Percentiles rank a stretch among this genome's conserved stretches.
These are phyloP conservation scores for Malurus splendens DNA, from an alignment of 2,797 vertebrate genomes.

Conservation along the genomic window DNA sequence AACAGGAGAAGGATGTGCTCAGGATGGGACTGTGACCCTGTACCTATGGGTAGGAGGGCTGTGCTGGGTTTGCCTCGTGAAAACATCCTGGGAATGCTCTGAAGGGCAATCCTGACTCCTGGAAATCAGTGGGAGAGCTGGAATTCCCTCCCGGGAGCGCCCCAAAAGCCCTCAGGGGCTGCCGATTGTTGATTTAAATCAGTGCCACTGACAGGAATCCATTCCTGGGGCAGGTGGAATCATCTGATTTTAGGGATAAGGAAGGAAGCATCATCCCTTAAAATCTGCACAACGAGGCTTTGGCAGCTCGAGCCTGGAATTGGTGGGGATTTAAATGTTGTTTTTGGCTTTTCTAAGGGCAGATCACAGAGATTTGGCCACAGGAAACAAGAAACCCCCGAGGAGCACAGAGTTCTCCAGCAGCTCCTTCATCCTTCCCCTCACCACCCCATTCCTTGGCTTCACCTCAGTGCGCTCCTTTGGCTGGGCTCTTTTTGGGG, in stretches of 20 bases:
- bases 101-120: neutral
- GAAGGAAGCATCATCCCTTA: neutral
- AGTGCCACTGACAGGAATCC: neutral
- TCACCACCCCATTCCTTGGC: neutral
- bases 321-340: neutral
- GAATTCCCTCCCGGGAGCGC: neutral
- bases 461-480: rapidly evolving
- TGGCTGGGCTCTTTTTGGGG: neutral
- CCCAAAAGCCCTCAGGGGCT: too few species aligned
- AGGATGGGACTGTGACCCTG: neutral
- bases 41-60: too few species aligned
- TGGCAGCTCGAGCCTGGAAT: neutral
- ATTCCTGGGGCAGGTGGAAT: neutral
- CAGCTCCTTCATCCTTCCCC: neutral
- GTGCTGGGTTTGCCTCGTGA: neutral
- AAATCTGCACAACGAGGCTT: neutral
- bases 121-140: neutral
- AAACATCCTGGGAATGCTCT: neutral
- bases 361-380: neutral
- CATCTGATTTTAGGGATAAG: neutral
- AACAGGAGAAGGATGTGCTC: neutral
- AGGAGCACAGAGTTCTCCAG: neutral
- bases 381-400: neutral
- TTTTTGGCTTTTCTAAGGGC: neutral
- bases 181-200: neutral